A percentile compares a stretch with the other conserved stretches of the same genome.
Conservation (phyloP, 2,888 invertebrate species). For the Leucozona laternaria region DNA sequence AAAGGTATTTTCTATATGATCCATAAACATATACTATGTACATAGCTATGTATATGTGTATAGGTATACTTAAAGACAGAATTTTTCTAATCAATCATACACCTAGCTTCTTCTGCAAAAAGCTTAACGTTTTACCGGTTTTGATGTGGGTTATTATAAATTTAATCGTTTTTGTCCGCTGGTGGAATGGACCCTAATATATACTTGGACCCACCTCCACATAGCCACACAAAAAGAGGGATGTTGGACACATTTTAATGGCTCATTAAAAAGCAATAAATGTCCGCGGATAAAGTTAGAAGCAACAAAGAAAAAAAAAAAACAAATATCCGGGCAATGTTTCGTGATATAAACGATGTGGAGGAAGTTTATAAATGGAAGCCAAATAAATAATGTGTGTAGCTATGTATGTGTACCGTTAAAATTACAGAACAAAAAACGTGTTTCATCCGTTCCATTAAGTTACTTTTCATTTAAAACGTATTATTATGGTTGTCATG, state of each 20-base stretch:
- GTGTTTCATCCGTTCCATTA: constrained; percentile 21
- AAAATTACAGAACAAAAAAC: constrained; percentile 11
- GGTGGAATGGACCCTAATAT: background rate
- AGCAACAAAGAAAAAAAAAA: constrained; percentile 48
- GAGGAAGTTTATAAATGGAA: constrained; percentile 38
- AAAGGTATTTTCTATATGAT: constrained; percentile 29
- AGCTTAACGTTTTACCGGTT: constrained; percentile 17
- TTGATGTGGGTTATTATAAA: constrained; percentile 34
- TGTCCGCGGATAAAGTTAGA: constrained; percentile 53
- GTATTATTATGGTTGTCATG: constrained; percentile 29
- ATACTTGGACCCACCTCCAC: background rate
- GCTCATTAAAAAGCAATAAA: constrained; percentile 70
- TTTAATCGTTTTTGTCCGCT: constrained; percentile 35
- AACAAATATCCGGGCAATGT: constrained; percentile 40
- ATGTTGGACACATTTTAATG: constrained; percentile 56
- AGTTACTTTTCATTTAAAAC: constrained; percentile 17
- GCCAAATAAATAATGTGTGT: constrained; percentile 40
- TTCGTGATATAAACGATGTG: constrained; percentile 21
- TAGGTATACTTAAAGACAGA: background rate
- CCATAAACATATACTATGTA: background rate
- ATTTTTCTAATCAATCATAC: constrained; percentile 50
- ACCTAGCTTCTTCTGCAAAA: constrained; percentile 19
- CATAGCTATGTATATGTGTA: background rate
- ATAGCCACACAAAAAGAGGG: constrained; percentile 12
- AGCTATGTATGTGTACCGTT: background rate